These are phyloP conservation scores for Tipula unca DNA, from an alignment of 2,888 invertebrate genomes.

Conservation along the genomic window DNA sequence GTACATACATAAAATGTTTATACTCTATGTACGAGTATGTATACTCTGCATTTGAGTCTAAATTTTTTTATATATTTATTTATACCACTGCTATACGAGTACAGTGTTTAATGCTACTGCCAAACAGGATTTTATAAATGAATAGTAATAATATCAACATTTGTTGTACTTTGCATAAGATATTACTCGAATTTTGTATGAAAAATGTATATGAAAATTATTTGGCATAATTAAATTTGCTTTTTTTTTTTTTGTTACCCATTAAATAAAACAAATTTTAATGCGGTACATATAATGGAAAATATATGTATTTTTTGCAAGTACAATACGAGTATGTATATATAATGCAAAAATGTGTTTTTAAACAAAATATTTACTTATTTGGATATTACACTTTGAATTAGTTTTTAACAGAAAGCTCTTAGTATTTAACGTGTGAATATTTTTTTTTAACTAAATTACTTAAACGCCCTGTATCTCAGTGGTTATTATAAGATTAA, in stretches of 20 bases:
- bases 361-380: no score
- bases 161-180: not conserved
- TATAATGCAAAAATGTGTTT: no score
- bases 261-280: not conserved
- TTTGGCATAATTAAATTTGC: not conserved
- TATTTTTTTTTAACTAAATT: no score
- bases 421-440: no score
- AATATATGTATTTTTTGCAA: not conserved
- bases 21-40: no score
- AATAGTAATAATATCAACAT: not conserved
- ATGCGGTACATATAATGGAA: not conserved
- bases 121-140: not conserved
- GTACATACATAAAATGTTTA: no score
- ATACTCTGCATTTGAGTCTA: not conserved
- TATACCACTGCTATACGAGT: not conserved
- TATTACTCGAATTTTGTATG: not conserved
- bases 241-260: not conserved
- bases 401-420: no score
- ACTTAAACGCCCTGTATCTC: no score
- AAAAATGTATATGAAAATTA: not conserved
- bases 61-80: not conserved
- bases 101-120: not conserved
- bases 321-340: not conserved
- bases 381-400: no score
- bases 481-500: no score